phyloP scores from a whole-genome alignment of 2,888 invertebrate species.

The Marronus borbonicus region DNA sequence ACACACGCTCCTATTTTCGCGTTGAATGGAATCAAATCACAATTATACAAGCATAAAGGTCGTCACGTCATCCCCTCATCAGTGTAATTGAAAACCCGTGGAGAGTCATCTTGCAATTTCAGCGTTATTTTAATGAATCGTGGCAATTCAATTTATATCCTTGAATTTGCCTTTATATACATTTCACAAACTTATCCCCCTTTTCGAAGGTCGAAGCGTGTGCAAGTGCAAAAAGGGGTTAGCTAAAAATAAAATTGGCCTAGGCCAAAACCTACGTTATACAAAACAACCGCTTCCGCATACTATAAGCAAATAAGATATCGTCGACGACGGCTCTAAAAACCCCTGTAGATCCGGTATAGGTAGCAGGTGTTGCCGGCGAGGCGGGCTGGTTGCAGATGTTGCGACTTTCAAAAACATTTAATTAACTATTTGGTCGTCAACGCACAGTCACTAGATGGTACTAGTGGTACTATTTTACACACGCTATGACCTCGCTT shows the following conservation, averaged over 20 bases:
- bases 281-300: neutral
- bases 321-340: constrained; percentile 49
- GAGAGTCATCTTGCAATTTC: constrained; percentile 41
- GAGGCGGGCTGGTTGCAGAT: constrained; percentile 64
- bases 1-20: neutral
- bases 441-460: constrained; percentile 53
- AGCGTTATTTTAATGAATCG: constrained; percentile 45
- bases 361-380: constrained; percentile 55
- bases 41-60: constrained; percentile 24
- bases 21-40: constrained; percentile 29
- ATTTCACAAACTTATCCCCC: constrained; percentile 26
- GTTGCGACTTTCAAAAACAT: constrained; percentile 56
- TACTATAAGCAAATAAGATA: constrained; percentile 40
- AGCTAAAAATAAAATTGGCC: constrained; percentile 13
- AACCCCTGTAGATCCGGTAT: constrained; percentile 52
- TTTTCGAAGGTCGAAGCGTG: constrained; percentile 2
- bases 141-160: constrained; percentile 41
- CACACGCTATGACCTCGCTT: constrained; percentile 18
- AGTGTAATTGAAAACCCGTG: constrained; percentile 39
- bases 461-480: constrained; percentile 49
- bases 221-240: constrained; percentile 20
- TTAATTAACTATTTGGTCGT: constrained; percentile 64
- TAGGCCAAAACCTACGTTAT: neutral
- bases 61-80: constrained; percentile 41
- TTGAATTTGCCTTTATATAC: constrained; percentile 23